Percentiles rank a stretch among this genome's conserved stretches.
Evolutionary conservation across 2,797 vertebrate genomes (phyloP).

Genomic region (Microctenopoma steveboyesi): DNA sequence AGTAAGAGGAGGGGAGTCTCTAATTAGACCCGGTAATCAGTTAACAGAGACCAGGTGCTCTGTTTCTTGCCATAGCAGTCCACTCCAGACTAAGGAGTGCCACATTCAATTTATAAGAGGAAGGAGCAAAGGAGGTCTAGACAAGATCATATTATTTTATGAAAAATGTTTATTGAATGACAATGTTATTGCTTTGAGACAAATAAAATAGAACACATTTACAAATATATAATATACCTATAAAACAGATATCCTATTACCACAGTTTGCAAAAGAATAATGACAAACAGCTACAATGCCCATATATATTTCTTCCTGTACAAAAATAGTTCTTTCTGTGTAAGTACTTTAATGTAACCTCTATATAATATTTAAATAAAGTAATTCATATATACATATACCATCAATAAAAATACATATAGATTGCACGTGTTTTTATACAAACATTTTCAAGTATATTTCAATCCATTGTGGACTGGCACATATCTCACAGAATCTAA

Average conservation of each 20-base stretch:
- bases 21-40: slow-evolving; percentile 76
- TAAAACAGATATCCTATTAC: slow-evolving; percentile 78
- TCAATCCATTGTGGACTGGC: slow-evolving; percentile 81
- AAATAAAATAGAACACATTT: slow-evolving; percentile 84
- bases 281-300: slow-evolving; percentile 85
- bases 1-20: slow-evolving; percentile 55
- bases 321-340: slow-evolving; percentile 88
- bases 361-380: slow-evolving; percentile 88
- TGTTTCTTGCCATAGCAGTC: slow-evolving; percentile 44
- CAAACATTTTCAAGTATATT: slow-evolving; percentile 86
- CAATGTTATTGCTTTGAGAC: slow-evolving; percentile 77
- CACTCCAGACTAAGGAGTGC: slow-evolving; percentile 60
- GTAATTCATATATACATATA: slow-evolving; percentile 84
- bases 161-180: slow-evolving; percentile 85
- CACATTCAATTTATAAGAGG: slow-evolving; percentile 50
- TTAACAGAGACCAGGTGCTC: slow-evolving; percentile 78
- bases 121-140: slow-evolving; percentile 59
- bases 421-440: slow-evolving; percentile 87
- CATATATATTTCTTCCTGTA: slow-evolving; percentile 85
- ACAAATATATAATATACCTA: slow-evolving; percentile 83
- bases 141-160: slow-evolving; percentile 71
- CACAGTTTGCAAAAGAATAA: slow-evolving; percentile 82
- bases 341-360: slow-evolving; percentile 83
- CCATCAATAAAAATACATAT: slow-evolving; percentile 78
- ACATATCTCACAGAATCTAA: slow-evolving; percentile 80